A percentile compares a stretch with the other conserved stretches of the same genome.
Evolutionary conservation across 2,888 invertebrate genomes (phyloP).

Genomic region (Eilema depressum): DNA sequence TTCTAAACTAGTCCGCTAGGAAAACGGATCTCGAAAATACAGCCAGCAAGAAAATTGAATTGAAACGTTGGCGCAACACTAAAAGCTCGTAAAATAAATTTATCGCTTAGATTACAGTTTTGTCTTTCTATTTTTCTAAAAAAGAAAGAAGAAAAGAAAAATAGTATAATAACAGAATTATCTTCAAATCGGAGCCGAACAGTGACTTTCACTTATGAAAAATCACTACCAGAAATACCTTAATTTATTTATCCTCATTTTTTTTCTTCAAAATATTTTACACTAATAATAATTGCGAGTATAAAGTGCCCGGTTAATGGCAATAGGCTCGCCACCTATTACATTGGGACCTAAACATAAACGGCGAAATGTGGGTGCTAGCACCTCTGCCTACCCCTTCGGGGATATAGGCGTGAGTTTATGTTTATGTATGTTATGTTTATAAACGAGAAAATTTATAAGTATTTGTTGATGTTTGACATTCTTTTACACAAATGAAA

Average conservation of each 20-base stretch:
- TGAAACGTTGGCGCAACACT: constrained; percentile 11
- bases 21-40: constrained; percentile 68
- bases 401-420: no score
- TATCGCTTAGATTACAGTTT: constrained; percentile 1
- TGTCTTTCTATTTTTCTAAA: constrained; percentile 3
- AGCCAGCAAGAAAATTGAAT: constrained; percentile 44
- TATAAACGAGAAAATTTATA: no score
- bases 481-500: neutral
- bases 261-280: neutral
- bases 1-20: constrained; percentile 62
- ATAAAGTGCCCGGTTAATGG: no score
- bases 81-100: constrained; percentile 14
- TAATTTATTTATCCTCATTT: neutral
- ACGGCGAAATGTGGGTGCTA: no score
- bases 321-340: no score
- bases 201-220: neutral
- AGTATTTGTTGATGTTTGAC: no score
- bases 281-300: no score
- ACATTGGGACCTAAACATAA: no score
- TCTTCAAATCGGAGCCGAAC: neutral
- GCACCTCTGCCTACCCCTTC: no score
- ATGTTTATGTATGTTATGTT: no score
- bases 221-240: neutral
- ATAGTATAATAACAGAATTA: neutral
- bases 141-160: neutral